Percentiles rank a stretch among this genome's conserved stretches.
These are phyloP conservation scores for Mustelus asterias DNA, from an alignment of 2,113 vertebrate species.

Conservation along the genomic window DNA sequence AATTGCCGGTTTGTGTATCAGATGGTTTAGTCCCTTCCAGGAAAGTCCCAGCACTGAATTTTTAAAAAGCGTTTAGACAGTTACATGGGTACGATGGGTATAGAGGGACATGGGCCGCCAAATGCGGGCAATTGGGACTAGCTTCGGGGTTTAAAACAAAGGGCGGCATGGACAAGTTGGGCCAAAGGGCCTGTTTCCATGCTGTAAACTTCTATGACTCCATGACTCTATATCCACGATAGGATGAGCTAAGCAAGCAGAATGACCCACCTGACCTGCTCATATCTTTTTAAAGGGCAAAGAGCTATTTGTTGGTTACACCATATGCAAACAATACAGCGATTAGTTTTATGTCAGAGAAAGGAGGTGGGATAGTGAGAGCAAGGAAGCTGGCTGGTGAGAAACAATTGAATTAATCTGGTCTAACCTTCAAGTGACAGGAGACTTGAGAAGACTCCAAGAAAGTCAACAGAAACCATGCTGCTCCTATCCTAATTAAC, in stretches of 20 bases:
- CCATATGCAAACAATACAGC: neutral
- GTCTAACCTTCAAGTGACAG: neutral
- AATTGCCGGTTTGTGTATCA: no score
- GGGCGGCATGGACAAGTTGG: no score
- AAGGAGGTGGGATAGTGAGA: neutral
- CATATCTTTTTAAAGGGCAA: neutral
- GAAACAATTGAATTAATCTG: neutral
- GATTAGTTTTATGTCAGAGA: neutral
- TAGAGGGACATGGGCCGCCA: no score
- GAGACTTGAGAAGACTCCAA: neutral
- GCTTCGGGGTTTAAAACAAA: no score
- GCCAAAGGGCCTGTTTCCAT: no score
- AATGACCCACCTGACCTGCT: neutral
- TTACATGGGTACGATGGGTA: no score
- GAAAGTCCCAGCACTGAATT: no score
- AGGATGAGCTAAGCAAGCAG: neutral
- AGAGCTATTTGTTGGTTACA: neutral
- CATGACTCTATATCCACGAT: neutral
- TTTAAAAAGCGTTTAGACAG: no score
- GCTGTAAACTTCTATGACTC: no score
- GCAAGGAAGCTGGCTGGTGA: neutral
- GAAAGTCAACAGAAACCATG: neutral
- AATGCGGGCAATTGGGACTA: no score
- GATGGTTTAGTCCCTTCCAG: no score
- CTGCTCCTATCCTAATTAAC: neutral